Evolutionary conservation across 1,140 invertebrate genomes (phyloP).

Genomic region (Andrena cerasifolii): DNA sequence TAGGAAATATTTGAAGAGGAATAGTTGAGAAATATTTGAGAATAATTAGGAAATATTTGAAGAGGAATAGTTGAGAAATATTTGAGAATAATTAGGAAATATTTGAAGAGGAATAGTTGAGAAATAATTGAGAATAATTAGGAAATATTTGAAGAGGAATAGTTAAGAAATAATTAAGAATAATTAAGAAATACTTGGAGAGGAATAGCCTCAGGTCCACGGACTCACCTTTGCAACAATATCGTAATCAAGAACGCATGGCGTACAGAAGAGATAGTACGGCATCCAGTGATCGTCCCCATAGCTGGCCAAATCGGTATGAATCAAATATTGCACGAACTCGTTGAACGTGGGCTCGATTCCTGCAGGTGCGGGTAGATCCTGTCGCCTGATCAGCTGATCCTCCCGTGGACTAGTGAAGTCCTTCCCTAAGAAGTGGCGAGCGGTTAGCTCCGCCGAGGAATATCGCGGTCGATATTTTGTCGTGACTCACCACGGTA

Average conservation of each 20-base stretch:
- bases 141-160: too few species aligned
- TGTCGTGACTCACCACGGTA: constrained; percentile 77
- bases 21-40: too few species aligned
- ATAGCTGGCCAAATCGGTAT: constrained; percentile 75
- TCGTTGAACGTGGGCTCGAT: constrained; percentile 84
- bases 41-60: too few species aligned
- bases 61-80: too few species aligned
- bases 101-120: too few species aligned
- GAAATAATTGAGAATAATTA: too few species aligned
- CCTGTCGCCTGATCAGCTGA: constrained; percentile 59
- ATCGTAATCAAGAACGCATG: constrained; percentile 77
- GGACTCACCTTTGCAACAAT: constrained; percentile 84
- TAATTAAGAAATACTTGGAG: too few species aligned
- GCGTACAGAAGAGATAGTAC: constrained; percentile 79
- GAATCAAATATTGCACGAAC: constrained; percentile 81
- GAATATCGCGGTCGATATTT: constrained; percentile 38
- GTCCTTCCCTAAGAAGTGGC: constrained; percentile 53
- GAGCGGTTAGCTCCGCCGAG: background rate
- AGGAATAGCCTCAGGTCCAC: background rate
- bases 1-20: too few species aligned
- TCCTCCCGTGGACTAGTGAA: constrained; percentile 51
- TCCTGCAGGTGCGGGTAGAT: constrained; percentile 69
- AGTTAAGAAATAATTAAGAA: too few species aligned
- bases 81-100: too few species aligned
- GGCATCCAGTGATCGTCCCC: constrained; percentile 83